Evolutionary conservation across 2,113 vertebrate genomes (phyloP), one percentile per base, ranked within the genome.

Genomic region (Tylochromis polylepis): DNA sequence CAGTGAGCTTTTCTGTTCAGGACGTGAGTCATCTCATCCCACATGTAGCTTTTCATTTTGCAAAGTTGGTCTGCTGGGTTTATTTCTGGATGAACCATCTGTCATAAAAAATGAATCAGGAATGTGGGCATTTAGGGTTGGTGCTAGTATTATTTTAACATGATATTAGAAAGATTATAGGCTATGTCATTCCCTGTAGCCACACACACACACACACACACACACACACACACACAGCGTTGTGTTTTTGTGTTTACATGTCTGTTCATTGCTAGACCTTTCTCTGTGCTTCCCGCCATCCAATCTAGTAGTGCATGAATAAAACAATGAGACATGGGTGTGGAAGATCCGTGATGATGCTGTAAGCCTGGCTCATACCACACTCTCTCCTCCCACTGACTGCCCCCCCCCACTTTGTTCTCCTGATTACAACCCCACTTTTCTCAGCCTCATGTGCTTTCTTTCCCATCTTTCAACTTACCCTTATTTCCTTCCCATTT

Each of bases 11-110:
- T 38, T 88, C 56, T 81, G 81, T 67, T 59, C 88, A 81, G 53
- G 72, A 70, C 3, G 62, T 94, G 92, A 95, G 59, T 95, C 95
- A 95, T 93, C 58, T 67, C 91, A 91, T 89, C 93, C 93, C 93
- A 93, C 95, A 82, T 85, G 81, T 87, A 92, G 92, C 87, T 84
- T 87, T 83, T 89, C 77, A 75, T 94, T 91, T 92, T 83, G 36
- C 31, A 6, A 84, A 87, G 85, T 87, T 84, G 85, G 51, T 78
- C 67, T 82, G 82, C 87, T 86, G 75, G 34, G 43, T 88, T 88
- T 94, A 92, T 95, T 94, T 94, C 92, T 90, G 91, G 89, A 5
- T 55, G 20, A 87, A 81, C 93, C 92, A 94, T 95, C 94, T 95
- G 94, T 85, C 86, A 80, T 49, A 85, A 78, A 84, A 72, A 87